Evolutionary conservation across 2,113 vertebrate genomes (phyloP), one percentile per base, ranked within the genome.

Genomic region (Corythoichthys intestinalis): DNA sequence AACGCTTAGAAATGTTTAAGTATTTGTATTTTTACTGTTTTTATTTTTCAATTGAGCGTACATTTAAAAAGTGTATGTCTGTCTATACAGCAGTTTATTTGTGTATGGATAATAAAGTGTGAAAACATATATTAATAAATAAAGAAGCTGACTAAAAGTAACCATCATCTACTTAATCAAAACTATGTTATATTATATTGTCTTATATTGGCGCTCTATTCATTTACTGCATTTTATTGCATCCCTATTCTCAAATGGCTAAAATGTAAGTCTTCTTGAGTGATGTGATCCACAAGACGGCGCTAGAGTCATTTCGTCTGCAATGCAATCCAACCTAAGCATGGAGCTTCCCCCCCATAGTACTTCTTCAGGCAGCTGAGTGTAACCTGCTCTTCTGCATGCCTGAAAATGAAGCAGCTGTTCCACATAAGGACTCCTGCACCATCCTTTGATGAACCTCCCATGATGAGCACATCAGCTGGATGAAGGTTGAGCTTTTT

Each of bases 391-490:
- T 50, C 48, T 15, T 4, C 4, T 6, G 49, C 49, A 17, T 37
- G 35, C 56, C 53, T 20, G 13, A 5, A 37, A 59, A 15, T 3
- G 37, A 17, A 39, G 17, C 35, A 60, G 37, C 58, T 60, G 58
- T 38, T 41, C 15, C 3, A 60, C 58, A 60, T 56, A 20, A 56
- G 2, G 20, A 34, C 20, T 28, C 20, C 20, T 28, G 20, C 20
- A 28, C 20, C 20, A 28, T 28, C 4, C 67, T 67, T 81, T 78
- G 10, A 48, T 76, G 75, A 70, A 82, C 79, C 13, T 78, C 69
- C 74, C 71, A 41, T 54, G 77, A 80, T 53, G n/a, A 76, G 60
- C 83, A 70, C 2, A 73, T 78, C 88, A 86, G 81, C 86, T 88
- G 75, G 68, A 50, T 79, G 71, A 79, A 77, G 79, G 80, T 74